Evolutionary conservation across 37 sponge, comb jelly and placozoan genomes (phyloP).

Genomic region (Halichondria panicea): DNA sequence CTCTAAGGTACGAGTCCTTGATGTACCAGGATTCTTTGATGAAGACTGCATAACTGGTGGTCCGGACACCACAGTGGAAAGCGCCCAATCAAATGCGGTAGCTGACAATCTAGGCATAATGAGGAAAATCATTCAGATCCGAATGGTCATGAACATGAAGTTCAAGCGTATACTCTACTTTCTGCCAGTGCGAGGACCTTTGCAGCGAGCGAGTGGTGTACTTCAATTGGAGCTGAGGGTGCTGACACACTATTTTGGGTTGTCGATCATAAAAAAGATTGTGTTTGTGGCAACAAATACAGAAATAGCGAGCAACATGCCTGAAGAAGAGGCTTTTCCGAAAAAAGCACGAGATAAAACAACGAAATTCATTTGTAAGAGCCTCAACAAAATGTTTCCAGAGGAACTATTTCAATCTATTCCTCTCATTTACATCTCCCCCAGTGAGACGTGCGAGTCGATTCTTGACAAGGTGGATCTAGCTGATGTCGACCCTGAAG

Average conservation of each 20-base stretch:
- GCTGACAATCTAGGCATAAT: conserved; percentile 7
- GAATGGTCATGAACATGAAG: not conserved
- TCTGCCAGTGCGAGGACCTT: conserved; percentile 25
- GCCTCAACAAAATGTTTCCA: conserved; percentile 3
- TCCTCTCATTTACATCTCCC: conserved; percentile 16
- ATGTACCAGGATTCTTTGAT: conserved; percentile 20
- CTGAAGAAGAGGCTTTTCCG: conserved; percentile 7
- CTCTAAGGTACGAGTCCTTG: conserved; percentile 26
- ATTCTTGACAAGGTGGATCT: conserved; percentile 2
- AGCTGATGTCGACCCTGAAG: not conserved
- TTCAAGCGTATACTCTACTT: conserved; percentile 35
- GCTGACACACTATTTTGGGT: conserved; percentile 16
- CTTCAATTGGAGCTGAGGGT: conserved; percentile 9
- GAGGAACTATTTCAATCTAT: not conserved
- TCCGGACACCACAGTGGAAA: no score
- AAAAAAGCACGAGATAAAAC: not conserved
- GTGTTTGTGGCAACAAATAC: conserved; percentile 29
- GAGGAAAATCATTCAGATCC: conserved; percentile 30
- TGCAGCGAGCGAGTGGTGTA: conserved; percentile 7
- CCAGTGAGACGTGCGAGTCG: not conserved
- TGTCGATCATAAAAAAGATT: conserved; percentile 32
- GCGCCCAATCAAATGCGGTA: no score
- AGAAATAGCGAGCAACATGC: not conserved
- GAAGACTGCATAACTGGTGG: not conserved
- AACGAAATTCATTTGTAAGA: not conserved